These are phyloP conservation scores for Trypoxylon attenuatum DNA, from an alignment of 2,888 invertebrate species.

Conservation along the genomic window DNA sequence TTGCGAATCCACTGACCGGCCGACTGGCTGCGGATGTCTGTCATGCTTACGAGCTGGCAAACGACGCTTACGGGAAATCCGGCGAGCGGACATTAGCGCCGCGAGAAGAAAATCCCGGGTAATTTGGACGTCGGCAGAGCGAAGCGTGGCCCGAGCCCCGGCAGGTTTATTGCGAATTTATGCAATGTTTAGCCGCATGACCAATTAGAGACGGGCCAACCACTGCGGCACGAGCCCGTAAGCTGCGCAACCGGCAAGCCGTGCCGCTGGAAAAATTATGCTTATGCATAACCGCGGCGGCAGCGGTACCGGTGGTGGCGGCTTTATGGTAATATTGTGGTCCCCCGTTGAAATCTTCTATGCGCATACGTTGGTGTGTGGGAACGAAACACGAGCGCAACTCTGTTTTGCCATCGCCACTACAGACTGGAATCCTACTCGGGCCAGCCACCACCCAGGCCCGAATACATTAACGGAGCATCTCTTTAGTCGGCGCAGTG, in stretches of 20 bases:
- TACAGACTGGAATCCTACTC: constrained; percentile 24
- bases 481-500: constrained; percentile 60
- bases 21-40: background rate
- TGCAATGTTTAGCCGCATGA: constrained; percentile 70
- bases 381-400: constrained; percentile 52
- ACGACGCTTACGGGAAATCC: constrained; percentile 42
- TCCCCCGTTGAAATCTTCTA: constrained; percentile 69
- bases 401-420: constrained; percentile 48
- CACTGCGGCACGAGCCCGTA: constrained; percentile 49
- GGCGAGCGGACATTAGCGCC: constrained; percentile 45
- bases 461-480: constrained; percentile 64
- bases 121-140: constrained; percentile 61
- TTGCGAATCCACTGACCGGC: too few species aligned
- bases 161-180: constrained; percentile 72
- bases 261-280: constrained; percentile 68
- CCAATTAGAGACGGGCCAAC: constrained; percentile 68
- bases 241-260: constrained; percentile 57
- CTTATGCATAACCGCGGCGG: constrained; percentile 69
- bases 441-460: constrained; percentile 20
- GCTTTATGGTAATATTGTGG: constrained; percentile 72
- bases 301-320: constrained; percentile 59
- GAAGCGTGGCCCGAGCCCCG: constrained; percentile 46
- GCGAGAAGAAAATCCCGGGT: constrained; percentile 59
- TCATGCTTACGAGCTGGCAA: constrained; percentile 28
- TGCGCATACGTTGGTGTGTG: too few species aligned